Evolutionary conservation across 2,113 vertebrate species (phyloP).

Genomic region (Peromyscus polionotus): DNA sequence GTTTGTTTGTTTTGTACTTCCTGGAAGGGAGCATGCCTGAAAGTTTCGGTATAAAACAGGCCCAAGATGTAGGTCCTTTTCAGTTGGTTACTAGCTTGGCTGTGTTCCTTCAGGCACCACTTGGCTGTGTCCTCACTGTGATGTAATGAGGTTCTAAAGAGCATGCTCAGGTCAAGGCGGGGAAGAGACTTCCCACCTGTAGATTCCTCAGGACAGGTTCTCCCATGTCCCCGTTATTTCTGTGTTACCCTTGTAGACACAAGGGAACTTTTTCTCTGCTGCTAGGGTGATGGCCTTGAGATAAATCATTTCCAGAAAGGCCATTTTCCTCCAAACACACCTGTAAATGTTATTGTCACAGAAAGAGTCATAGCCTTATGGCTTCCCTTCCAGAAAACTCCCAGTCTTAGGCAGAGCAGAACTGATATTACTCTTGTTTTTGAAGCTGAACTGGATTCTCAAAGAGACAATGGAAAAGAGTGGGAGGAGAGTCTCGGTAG

Average conservation of each 20-base stretch:
- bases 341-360: not conserved
- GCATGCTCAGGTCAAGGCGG: not conserved
- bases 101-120: not conserved
- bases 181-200: not conserved
- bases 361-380: not conserved
- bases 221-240: not conserved
- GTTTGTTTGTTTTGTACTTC: not conserved
- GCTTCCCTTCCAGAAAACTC: not conserved
- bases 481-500: not conserved
- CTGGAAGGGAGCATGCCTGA: not conserved
- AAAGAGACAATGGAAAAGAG: not conserved
- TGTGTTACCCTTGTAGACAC: not conserved
- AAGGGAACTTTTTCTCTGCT: not conserved
- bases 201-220: not conserved
- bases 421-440: not conserved
- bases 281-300: not conserved
- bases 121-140: not conserved
- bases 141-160: not conserved
- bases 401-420: not conserved
- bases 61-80: not conserved
- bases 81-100: not conserved
- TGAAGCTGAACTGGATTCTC: not conserved
- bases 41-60: not conserved
- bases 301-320: not conserved
- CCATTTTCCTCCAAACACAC: not conserved